These are phyloP conservation scores for Epirrhoe alternata DNA, from an alignment of 2,888 invertebrate genomes.

Conservation along the genomic window DNA sequence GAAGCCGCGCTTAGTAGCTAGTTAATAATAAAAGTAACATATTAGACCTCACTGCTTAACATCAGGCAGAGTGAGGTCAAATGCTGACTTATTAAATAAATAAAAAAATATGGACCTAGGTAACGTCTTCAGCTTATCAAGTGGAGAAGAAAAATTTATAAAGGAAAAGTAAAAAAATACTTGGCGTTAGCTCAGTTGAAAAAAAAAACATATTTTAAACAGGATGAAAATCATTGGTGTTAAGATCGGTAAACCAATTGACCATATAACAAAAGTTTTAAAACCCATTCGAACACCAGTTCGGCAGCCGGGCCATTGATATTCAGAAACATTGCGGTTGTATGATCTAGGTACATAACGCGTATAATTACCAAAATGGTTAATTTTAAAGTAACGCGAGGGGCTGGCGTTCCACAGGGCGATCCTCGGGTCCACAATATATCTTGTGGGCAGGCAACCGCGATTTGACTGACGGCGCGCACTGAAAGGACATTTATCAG, in stretches of 20 bases:
- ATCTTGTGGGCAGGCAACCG: constrained; percentile 84
- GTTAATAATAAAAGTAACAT: no score
- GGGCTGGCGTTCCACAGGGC: constrained; percentile 72
- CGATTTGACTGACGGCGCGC: constrained; percentile 84
- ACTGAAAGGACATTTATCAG: constrained; percentile 85
- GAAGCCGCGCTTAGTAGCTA: no score
- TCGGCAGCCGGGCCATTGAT: constrained; percentile 22
- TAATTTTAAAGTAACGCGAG: constrained; percentile 77
- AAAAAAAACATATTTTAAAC: background rate
- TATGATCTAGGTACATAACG: constrained; percentile 46
- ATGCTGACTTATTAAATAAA: no score
- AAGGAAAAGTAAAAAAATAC: background rate
- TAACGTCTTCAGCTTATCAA: no score
- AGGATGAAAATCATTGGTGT: background rate
- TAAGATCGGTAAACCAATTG: background rate
- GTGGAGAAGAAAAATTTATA: background rate
- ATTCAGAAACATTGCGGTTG: constrained; percentile 35
- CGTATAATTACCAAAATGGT: constrained; percentile 67
- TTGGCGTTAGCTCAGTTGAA: background rate
- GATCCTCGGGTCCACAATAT: constrained; percentile 81
- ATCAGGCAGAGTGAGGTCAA: no score
- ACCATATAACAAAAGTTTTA: constrained; percentile 2
- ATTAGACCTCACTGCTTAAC: no score
- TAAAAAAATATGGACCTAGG: no score
- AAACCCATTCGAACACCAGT: constrained; percentile 6